A percentile compares a stretch with the other conserved stretches of the same genome.
phyloP scores from a whole-genome alignment of 1,140 invertebrate species.

The Amphibalanus amphitrite region DNA sequence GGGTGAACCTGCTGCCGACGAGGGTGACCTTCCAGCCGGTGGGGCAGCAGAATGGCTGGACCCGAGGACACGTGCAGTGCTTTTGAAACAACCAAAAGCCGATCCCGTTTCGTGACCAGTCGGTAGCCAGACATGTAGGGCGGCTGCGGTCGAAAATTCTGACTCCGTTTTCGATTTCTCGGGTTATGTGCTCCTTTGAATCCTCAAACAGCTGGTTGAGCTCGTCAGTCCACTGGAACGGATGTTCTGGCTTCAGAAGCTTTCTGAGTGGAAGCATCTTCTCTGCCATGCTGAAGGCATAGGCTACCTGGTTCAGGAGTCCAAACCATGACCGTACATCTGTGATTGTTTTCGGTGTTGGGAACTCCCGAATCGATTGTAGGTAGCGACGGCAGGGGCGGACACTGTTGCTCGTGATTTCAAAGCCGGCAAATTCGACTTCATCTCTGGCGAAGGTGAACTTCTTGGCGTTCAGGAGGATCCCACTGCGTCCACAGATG shows the following conservation, averaged over 20 bases:
- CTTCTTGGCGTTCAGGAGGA: background rate
- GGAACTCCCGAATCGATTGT: background rate
- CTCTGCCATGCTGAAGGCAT: background rate
- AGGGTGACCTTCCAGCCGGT: constrained; percentile 3
- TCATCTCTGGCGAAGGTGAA: background rate
- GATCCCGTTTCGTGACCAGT: constrained; percentile 7
- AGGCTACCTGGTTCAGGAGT: constrained; percentile 3
- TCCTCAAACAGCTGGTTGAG: background rate
- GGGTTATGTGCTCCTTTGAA: background rate
- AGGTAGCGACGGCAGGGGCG: background rate
- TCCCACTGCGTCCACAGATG: background rate
- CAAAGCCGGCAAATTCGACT: background rate
- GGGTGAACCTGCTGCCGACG: constrained; percentile 5
- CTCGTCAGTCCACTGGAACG: background rate
- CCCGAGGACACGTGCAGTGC: background rate
- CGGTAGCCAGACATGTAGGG: constrained; percentile 10
- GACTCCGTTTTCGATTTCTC: constrained; percentile 1
- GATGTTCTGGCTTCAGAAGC: background rate
- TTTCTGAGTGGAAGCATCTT: background rate
- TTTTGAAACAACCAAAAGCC: constrained; percentile 8
- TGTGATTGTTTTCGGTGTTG: background rate
- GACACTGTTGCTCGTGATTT: background rate
- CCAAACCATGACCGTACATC: constrained; percentile 5
- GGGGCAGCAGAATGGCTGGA: background rate
- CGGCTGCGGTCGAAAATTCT: constrained; percentile 10